A percentile compares a stretch with the other conserved stretches of the same genome.
Conservation (phyloP, 2,888 invertebrate species). For the Lamellibrachia satsuma region DNA sequence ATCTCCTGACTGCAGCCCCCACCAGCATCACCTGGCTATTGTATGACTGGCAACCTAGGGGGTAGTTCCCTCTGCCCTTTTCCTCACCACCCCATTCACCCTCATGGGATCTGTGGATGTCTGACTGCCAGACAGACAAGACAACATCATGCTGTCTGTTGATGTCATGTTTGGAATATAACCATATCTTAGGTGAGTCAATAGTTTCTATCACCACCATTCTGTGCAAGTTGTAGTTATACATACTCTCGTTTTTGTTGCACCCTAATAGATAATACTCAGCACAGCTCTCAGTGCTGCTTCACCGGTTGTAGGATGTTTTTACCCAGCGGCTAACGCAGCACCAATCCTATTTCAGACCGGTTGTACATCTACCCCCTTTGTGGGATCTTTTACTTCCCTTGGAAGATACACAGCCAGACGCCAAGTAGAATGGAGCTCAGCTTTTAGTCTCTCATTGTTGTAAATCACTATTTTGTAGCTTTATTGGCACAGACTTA, state of each 20-base stretch:
- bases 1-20: background rate
- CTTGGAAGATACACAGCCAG: too few species aligned
- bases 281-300: too few species aligned
- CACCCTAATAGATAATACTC: too few species aligned
- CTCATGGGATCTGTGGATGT: background rate
- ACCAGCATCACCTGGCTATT: constrained; percentile 1
- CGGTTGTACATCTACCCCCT: background rate
- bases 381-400: too few species aligned
- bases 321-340: too few species aligned
- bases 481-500: background rate
- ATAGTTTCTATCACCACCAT: background rate
- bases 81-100: background rate
- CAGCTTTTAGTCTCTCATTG: too few species aligned
- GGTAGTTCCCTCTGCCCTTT: background rate
- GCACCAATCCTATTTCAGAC: background rate
- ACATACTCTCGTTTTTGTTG: too few species aligned
- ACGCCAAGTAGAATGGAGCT: too few species aligned
- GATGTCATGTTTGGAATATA: background rate
- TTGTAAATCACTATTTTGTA: background rate
- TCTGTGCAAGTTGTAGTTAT: background rate
- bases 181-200: background rate
- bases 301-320: too few species aligned
- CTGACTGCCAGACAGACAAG: background rate
- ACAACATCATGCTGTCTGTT: background rate
- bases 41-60: background rate